A percentile compares a stretch with the other conserved stretches of the same genome.
These are phyloP conservation scores for Galeopsomyia nigrocyanea DNA, from an alignment of 2,888 invertebrate species.

Conservation along the genomic window DNA sequence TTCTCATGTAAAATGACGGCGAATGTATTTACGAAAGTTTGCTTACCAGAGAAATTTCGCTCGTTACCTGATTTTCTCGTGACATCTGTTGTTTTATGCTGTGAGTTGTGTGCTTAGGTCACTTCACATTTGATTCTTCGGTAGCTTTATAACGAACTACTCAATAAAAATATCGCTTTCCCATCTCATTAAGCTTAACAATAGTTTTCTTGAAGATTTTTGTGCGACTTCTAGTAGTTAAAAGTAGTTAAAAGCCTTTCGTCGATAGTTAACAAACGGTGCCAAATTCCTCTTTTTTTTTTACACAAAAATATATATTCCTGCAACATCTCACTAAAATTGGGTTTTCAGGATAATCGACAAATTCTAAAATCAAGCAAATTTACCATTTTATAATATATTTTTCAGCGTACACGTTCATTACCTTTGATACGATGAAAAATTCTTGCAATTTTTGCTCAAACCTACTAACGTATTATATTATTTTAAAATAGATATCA, in stretches of 20 bases:
- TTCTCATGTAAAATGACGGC: too few species aligned
- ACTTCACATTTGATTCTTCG: conserved; percentile 9
- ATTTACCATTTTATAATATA: neutral
- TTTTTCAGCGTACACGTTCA: conserved; percentile 1
- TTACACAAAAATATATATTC: too few species aligned
- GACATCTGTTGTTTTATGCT: conserved; percentile 15
- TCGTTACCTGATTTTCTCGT: conserved; percentile 26
- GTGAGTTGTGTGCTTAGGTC: neutral
- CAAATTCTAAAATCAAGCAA: conserved; percentile 1
- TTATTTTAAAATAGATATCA: neutral
- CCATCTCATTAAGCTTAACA: conserved; percentile 14
- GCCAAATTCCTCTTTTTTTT: too few species aligned
- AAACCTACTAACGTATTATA: conserved; percentile 18
- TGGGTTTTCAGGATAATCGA: conserved; percentile 18
- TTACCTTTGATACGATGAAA: conserved; percentile 16
- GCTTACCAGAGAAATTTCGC: conserved; percentile 22
- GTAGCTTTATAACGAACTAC: conserved; percentile 12
- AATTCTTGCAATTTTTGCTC: neutral
- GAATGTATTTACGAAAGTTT: neutral
- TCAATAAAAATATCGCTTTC: conserved; percentile 11
- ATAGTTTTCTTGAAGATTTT: conserved; percentile 15
- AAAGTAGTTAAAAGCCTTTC: neutral
- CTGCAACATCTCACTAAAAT: too few species aligned
- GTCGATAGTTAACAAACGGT: neutral
- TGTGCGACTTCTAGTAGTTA: neutral